These are phyloP conservation scores for Cancer borealis DNA, from an alignment of 2,888 invertebrate genomes.

Conservation along the genomic window DNA sequence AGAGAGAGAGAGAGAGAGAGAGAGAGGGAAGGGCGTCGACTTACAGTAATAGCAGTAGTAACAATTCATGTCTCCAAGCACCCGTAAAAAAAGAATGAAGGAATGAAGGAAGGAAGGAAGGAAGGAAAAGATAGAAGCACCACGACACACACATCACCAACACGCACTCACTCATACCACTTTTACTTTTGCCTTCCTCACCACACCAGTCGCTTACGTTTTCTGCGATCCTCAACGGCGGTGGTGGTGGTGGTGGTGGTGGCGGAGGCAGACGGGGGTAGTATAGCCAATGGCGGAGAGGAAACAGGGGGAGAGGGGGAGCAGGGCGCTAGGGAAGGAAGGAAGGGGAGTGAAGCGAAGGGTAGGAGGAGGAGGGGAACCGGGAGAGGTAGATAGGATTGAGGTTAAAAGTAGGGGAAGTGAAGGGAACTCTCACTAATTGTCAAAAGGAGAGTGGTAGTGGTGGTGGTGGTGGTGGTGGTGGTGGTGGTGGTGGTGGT, in stretches of 20 bases:
- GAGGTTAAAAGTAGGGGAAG: not conserved
- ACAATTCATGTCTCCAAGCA: not conserved
- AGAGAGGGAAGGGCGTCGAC: not conserved
- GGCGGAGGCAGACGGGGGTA: not conserved
- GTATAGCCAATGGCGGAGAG: conserved; percentile 16
- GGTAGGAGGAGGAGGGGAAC: not conserved
- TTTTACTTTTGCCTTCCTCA: conserved; percentile 30
- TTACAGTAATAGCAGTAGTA: not conserved
- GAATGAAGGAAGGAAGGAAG: no score
- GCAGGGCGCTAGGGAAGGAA: not conserved
- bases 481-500: not conserved
- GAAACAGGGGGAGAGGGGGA: not conserved
- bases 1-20: not conserved
- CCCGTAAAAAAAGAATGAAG: not conserved
- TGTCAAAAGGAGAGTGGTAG: conserved; percentile 23
- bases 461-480: not conserved
- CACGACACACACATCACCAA: not conserved
- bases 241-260: not conserved
- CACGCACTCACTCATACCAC: conserved; percentile 28
- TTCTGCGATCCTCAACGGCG: conserved; percentile 13
- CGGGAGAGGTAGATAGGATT: not conserved
- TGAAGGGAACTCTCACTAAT: conserved; percentile 39
- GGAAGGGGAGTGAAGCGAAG: not conserved
- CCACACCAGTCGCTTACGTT: conserved; percentile 30
- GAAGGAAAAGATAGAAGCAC: not conserved